These are phyloP conservation scores for Stictonetta naevosa DNA, from an alignment of 2,113 vertebrate species.

Conservation along the genomic window DNA sequence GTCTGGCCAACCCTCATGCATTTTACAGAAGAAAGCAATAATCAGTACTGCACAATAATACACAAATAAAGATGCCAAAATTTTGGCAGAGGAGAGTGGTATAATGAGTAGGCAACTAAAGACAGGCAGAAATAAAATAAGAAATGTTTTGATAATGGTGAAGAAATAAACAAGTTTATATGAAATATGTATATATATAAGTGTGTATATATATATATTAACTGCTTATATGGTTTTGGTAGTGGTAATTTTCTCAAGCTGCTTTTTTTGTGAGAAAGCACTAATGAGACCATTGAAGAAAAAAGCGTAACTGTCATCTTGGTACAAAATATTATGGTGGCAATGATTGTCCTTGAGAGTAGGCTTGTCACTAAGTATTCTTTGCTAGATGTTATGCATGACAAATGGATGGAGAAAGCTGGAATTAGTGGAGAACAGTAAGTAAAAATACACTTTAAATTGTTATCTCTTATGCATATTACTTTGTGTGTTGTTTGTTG, in stretches of 20 bases:
- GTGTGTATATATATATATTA: neutral
- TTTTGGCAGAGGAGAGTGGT: neutral
- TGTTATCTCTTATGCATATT: neutral
- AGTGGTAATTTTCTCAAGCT: neutral
- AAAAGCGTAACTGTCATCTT: neutral
- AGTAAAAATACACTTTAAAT: neutral
- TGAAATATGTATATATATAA: too few relatives aligned
- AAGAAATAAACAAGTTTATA: neutral
- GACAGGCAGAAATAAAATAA: neutral
- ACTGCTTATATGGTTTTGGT: neutral
- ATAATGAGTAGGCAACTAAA: neutral
- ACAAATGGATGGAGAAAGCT: neutral
- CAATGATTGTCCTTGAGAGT: neutral
- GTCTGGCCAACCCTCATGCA: neutral
- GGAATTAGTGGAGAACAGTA: neutral
- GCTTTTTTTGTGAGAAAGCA: neutral
- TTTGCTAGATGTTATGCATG: neutral
- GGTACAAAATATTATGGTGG: neutral
- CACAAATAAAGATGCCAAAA: neutral
- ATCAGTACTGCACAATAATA: neutral
- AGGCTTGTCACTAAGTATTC: neutral
- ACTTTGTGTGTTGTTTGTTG: neutral
- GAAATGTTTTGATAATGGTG: neutral
- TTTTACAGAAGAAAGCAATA: neutral
- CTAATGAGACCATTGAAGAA: neutral